Evolutionary conservation across 2,113 vertebrate genomes (phyloP).

Genomic region (Campylomormyrus numenius): DNA sequence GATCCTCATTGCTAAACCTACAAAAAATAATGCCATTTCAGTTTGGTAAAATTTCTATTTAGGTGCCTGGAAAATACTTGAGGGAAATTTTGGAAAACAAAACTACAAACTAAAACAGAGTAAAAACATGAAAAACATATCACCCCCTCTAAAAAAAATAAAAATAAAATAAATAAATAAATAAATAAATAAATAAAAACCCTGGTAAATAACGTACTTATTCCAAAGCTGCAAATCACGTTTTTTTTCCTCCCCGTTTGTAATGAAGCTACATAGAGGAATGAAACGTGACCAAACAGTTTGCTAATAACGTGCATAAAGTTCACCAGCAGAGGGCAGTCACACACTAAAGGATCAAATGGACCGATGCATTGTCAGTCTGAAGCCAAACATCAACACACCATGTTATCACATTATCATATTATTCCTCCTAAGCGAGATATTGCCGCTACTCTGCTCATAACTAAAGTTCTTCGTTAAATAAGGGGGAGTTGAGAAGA

Average conservation of each 20-base stretch:
- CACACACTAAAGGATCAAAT: slow-evolving; percentile 37
- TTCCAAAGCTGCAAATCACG: neutral
- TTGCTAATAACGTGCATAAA: neutral
- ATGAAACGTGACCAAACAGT: neutral
- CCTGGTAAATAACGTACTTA: neutral
- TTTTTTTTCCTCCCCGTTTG: neutral
- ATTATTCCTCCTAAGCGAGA: neutral
- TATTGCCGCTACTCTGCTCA: neutral
- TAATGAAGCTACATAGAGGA: neutral
- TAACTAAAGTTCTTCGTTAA: neutral
- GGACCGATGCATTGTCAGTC: neutral
- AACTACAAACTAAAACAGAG: neutral
- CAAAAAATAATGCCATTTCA: neutral
- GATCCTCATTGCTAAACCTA: neutral
- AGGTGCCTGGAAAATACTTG: neutral
- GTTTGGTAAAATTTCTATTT: neutral
- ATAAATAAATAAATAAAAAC: neutral
- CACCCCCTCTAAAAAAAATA: neutral
- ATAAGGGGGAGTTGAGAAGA: neutral
- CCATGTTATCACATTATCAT: neutral
- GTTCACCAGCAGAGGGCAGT: slow-evolving; percentile 56
- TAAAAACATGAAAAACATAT: neutral
- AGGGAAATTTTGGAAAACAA: neutral
- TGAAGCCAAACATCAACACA: neutral
- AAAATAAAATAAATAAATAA: too few species aligned